These are phyloP conservation scores for Agriotes lineatus DNA, from an alignment of 2,888 invertebrate species.

Conservation along the genomic window DNA sequence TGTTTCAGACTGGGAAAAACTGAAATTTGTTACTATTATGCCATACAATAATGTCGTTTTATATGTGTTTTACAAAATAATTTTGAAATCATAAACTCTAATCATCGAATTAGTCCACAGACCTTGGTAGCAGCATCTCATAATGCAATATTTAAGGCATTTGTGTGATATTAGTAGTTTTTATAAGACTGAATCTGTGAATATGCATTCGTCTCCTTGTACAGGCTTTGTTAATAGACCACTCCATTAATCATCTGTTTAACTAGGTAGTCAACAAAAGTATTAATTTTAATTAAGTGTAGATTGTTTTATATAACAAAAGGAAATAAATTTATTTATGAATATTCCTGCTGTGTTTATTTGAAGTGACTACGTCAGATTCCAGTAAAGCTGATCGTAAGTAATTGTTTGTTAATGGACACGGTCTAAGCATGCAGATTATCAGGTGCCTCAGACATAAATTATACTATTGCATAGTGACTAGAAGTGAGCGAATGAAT, in stretches of 20 bases:
- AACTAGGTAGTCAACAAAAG: constrained; percentile 31
- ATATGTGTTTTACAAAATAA: no score
- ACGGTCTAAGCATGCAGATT: no score
- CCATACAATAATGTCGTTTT: no score
- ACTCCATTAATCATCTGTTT: constrained; percentile 35
- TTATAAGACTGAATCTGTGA: constrained; percentile 57
- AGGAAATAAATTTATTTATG: constrained; percentile 43
- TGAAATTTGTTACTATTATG: no score
- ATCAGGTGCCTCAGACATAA: no score
- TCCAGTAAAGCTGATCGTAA: no score
- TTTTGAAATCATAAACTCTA: no score
- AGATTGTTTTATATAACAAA: constrained; percentile 41
- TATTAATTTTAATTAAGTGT: constrained; percentile 40
- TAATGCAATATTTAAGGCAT: constrained; percentile 42
- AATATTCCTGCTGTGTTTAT: not conserved
- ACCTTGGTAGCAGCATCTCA: constrained; percentile 39
- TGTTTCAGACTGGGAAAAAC: no score
- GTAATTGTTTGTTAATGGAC: no score
- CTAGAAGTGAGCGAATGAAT: no score
- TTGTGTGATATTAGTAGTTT: constrained; percentile 56
- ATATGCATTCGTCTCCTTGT: constrained; percentile 41
- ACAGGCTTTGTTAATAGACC: constrained; percentile 38
- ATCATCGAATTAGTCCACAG: constrained; percentile 21
- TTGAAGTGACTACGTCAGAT: no score
- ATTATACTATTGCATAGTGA: no score